A percentile compares a stretch with the other conserved stretches of the same genome.
These are phyloP conservation scores for Pogonophryne albipinna DNA, from an alignment of 2,797 vertebrate species.

Conservation along the genomic window DNA sequence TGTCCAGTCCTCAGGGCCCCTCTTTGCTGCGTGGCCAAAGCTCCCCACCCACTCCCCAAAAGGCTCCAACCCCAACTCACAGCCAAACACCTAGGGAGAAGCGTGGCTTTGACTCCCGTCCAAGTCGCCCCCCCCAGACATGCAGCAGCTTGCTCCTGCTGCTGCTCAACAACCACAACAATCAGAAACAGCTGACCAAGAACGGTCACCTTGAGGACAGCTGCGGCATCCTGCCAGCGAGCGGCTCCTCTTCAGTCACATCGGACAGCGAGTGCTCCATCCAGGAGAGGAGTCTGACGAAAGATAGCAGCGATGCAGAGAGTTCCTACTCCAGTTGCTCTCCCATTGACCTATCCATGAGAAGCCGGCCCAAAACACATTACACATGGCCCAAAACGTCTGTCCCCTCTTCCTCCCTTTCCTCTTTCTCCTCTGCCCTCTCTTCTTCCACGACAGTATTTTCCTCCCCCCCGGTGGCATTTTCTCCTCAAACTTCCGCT, in stretches of 20 bases:
- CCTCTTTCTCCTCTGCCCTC: conserved; percentile 74
- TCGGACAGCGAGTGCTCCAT: conserved; percentile 94
- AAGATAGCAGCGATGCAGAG: conserved; percentile 96
- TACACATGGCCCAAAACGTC: conserved; percentile 81
- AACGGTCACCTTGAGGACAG: conserved; percentile 89
- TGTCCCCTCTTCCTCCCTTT: conserved; percentile 76
- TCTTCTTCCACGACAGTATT: conserved; percentile 73
- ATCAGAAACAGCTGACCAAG: conserved; percentile 89
- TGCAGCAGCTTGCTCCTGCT: conserved; percentile 96
- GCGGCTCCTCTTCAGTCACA: conserved; percentile 89
- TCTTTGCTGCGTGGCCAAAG: conserved; percentile 84
- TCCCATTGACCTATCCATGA: conserved; percentile 97
- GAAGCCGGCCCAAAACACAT: conserved; percentile 86
- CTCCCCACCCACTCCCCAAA: conserved; percentile 74
- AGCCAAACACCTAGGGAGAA: conserved; percentile 87
- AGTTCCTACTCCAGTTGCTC: conserved; percentile 96
- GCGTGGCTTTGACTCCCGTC: conserved; percentile 88
- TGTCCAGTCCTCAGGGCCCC: conserved; percentile 84
- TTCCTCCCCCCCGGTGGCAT: conserved; percentile 59
- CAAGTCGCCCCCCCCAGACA: conserved; percentile 89
- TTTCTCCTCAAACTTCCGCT: conserved; percentile 77
- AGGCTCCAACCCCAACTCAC: conserved; percentile 74
- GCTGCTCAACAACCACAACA: conserved; percentile 96
- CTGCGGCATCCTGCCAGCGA: conserved; percentile 87
- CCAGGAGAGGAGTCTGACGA: conserved; percentile 93